phyloP scores from a whole-genome alignment of 2,888 invertebrate species.

The Eremobia ochroleuca region DNA sequence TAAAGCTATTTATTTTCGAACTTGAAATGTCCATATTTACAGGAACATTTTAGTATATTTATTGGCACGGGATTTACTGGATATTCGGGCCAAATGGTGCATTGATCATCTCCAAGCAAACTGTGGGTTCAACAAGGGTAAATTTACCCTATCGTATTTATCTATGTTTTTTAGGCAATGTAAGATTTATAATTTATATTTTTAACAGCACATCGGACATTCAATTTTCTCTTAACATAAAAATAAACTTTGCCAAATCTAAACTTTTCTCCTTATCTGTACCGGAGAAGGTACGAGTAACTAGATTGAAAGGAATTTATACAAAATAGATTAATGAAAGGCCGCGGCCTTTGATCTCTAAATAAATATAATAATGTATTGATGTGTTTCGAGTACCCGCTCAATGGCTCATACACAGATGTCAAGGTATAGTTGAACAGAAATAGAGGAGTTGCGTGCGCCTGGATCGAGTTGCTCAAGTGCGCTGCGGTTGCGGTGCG shows the following conservation, averaged over 20 bases:
- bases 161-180: not conserved
- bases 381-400: slow-evolving; percentile 61
- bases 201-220: not conserved
- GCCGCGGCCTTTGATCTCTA: slow-evolving; percentile 65
- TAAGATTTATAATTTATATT: not conserved
- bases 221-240: not conserved
- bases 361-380: slow-evolving; percentile 51
- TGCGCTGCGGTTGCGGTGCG: slow-evolving; percentile 63
- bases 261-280: not conserved
- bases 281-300: not conserved
- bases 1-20: slow-evolving; percentile 39
- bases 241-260: not conserved
- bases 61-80: slow-evolving; percentile 31
- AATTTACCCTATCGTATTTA: slow-evolving; percentile 19
- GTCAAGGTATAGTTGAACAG: slow-evolving; percentile 65
- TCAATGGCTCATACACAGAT: slow-evolving; percentile 42
- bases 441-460: slow-evolving; percentile 71
- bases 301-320: slow-evolving; percentile 32
- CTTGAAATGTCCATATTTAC: slow-evolving; percentile 52
- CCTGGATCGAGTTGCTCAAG: slow-evolving; percentile 65
- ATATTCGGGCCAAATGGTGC: slow-evolving; percentile 33
- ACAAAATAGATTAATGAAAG: slow-evolving; percentile 47
- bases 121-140: slow-evolving; percentile 14
- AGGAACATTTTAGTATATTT: slow-evolving; percentile 47
- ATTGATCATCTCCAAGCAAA: slow-evolving; percentile 29